phyloP scores from a whole-genome alignment of 2,888 invertebrate species.

The Galeruca laticollis region DNA sequence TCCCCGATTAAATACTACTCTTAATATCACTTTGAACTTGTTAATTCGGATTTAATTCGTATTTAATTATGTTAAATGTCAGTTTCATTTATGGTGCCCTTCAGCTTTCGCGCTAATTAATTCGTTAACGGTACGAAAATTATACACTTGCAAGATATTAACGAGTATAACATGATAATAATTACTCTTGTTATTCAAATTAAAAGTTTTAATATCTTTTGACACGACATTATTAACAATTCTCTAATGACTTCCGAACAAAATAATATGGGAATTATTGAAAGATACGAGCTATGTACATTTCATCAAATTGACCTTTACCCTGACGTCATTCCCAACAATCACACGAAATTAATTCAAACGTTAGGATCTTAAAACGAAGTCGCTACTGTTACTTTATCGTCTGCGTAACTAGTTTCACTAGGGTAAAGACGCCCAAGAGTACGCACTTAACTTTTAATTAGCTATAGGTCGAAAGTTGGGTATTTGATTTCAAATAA shows the following conservation, averaged over 20 bases:
- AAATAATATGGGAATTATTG: too few relatives aligned
- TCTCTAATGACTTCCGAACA: background rate
- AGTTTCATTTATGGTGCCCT: conserved; percentile 17
- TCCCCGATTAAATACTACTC: conserved; percentile 13
- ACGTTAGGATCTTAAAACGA: too few relatives aligned
- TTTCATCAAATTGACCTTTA: too few relatives aligned
- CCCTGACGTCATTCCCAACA: too few relatives aligned
- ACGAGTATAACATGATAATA: conserved; percentile 1
- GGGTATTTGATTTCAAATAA: too few relatives aligned
- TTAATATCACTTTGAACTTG: background rate
- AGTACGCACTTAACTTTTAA: too few relatives aligned
- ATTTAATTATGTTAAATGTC: conserved; percentile 31
- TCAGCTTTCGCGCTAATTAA: conserved; percentile 20
- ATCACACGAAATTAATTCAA: too few relatives aligned
- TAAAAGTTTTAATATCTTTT: background rate
- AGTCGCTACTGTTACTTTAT: too few relatives aligned
- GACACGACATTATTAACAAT: background rate
- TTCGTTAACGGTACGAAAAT: conserved; percentile 29
- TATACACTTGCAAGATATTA: conserved; percentile 15
- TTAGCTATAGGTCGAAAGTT: too few relatives aligned
- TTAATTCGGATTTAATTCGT: conserved; percentile 25
- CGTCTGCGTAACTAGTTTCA: too few relatives aligned
- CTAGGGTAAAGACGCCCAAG: too few relatives aligned
- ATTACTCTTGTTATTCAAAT: conserved; percentile 15
- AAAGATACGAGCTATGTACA: too few relatives aligned